Evolutionary conservation across 2,113 vertebrate species (phyloP).

Genomic region (Sapayoa aenigma): DNA sequence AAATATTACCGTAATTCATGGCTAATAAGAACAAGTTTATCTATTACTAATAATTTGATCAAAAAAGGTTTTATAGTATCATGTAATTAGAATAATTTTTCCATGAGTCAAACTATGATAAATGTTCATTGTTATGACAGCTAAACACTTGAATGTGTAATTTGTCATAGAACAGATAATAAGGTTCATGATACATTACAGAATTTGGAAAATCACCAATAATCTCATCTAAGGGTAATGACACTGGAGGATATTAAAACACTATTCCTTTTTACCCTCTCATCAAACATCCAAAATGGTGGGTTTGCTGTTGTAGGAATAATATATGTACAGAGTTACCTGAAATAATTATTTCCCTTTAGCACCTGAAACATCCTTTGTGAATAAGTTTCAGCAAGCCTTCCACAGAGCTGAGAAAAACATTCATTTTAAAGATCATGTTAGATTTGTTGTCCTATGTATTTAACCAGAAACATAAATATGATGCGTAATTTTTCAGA

Average conservation of each 20-base stretch:
- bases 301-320: not conserved
- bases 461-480: not conserved
- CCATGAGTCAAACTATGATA: conserved; percentile 28
- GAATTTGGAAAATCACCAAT: conserved; percentile 3
- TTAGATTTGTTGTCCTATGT: not conserved
- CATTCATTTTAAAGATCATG: not conserved
- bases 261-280: not conserved
- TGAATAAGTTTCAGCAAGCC: not conserved
- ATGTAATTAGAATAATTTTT: not conserved
- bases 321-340: not conserved
- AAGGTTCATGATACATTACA: not conserved
- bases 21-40: not conserved
- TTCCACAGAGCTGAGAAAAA: not conserved
- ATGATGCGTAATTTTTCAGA: not conserved
- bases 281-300: not conserved
- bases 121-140: conserved; percentile 46
- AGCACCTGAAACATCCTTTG: not conserved
- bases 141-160: conserved; percentile 2
- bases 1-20: not conserved
- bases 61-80: conserved; percentile 18
- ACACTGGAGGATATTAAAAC: not conserved
- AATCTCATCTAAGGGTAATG: not conserved
- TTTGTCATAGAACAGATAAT: conserved; percentile 15
- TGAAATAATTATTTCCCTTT: not conserved
- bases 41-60: conserved; percentile 2